Conservation (phyloP, 2,888 invertebrate genomes). For the Cheilosia grossa region DNA sequence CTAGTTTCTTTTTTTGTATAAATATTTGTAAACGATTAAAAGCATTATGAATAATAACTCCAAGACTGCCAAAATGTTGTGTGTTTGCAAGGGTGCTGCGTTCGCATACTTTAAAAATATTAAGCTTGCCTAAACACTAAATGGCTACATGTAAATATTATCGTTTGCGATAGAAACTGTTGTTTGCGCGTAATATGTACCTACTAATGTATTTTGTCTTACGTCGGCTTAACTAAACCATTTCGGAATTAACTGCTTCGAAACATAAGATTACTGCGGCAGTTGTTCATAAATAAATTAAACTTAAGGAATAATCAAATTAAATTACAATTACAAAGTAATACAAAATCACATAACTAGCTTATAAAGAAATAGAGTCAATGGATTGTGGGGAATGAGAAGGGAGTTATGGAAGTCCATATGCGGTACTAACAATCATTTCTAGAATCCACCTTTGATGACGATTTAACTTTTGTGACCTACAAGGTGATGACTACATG, state of each 20-base stretch:
- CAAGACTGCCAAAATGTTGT: slow-evolving; percentile 8
- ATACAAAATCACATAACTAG: slow-evolving; percentile 41
- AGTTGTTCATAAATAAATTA: slow-evolving; percentile 22
- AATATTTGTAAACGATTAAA: slow-evolving; percentile 26
- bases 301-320: slow-evolving; percentile 14
- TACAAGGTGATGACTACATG: neutral
- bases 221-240: neutral
- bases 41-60: slow-evolving; percentile 11
- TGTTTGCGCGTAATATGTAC: slow-evolving; percentile 29
- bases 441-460: too few species aligned
- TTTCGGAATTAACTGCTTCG: slow-evolving; percentile 17
- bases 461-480: neutral
- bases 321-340: slow-evolving; percentile 19
- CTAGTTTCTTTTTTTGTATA: slow-evolving; percentile 10
- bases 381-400: slow-evolving; percentile 18
- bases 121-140: slow-evolving; percentile 37
- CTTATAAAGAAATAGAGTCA: neutral
- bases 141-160: slow-evolving; percentile 59
- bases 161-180: slow-evolving; percentile 19
- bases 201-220: neutral
- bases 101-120: slow-evolving; percentile 17
- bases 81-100: neutral
- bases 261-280: slow-evolving; percentile 60
- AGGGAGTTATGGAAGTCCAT: neutral
- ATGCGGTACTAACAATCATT: neutral